Base-by-base conservation (phyloP, 1,140 invertebrate genomes). In the Periplaneta americana region DNA sequence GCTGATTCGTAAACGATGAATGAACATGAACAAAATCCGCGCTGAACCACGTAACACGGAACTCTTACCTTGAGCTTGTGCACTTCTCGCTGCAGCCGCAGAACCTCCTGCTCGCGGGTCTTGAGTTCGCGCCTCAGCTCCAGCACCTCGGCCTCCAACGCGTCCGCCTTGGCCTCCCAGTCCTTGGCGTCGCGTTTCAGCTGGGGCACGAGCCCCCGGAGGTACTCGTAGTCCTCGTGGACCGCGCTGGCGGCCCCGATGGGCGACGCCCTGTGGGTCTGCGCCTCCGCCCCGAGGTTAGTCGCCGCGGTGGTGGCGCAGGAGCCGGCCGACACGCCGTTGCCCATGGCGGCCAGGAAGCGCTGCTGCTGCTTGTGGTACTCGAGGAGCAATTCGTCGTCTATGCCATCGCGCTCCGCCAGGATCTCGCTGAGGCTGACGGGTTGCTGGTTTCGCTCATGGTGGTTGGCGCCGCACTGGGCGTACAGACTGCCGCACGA, bases 21-120 rank as follows among this genome's bases (percentile, higher is more conserved):
- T 31, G 75, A 15, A 33, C 32, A 75, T 13, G 75, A 13, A 75
- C 13, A 15, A 11, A 31, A 15, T 33, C 13, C 13, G 13, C 22
- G 76, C 1, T 31, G 28, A 8, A 34, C 3, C 1, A 11, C 15
- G 33, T 35, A 9, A 32, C 31, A 85, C 15, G 33, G n/a, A 9
- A 32, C 31, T 85, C 85, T 87, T 85, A 92, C 91, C 89, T 91
- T 92, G 11, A 92, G 85, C 84, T 92, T 92, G 85, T 92, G 91
- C 57, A 92, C 89, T 85, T 92, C 91, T 22, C 91, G 87, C 85
- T 91, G 89, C n/a, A 92, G 85, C 83, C 89, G 88, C 9, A 88
- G 66, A 28, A 90, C 85, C 82, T 90, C 88, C 78, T 88, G 85
- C 57, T 91, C 90, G 79, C 87, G 88, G 31, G 80, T 83, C 78